Conservation (phyloP, 2,797 vertebrate genomes). For the Lepilemur ruficaudatus region DNA sequence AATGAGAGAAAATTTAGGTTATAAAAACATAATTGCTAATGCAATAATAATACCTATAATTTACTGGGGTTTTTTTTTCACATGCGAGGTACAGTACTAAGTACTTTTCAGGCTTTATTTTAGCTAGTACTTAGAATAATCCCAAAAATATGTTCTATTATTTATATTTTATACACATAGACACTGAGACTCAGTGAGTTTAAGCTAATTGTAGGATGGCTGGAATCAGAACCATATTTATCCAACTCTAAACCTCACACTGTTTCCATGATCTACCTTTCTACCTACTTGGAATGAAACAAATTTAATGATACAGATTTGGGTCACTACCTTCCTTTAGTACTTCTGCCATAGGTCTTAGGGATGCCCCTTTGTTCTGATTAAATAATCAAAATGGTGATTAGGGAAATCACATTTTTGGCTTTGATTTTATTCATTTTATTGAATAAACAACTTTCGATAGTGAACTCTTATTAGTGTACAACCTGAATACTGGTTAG, state of each 20-base stretch:
- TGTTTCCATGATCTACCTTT: not conserved
- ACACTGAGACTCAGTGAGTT: not conserved
- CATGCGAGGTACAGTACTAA: not conserved
- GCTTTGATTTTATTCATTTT: not conserved
- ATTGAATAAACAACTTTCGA: not conserved
- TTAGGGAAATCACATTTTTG: not conserved
- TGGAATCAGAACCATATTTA: constrained; percentile 1
- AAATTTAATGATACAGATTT: not conserved
- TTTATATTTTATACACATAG: not conserved
- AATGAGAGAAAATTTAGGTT: not conserved
- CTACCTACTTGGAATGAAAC: not conserved
- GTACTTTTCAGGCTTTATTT: not conserved
- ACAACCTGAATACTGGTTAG: not conserved
- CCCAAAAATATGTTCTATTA: not conserved
- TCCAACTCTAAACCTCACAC: not conserved
- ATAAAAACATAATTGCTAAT: not conserved
- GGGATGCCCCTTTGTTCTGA: not conserved
- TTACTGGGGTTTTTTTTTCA: not conserved
- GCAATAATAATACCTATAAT: not conserved
- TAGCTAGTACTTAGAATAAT: not conserved
- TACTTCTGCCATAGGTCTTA: not conserved
- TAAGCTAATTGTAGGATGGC: not conserved
- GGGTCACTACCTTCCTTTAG: not conserved
- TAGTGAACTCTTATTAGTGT: not conserved
- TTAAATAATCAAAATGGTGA: not conserved